Conservation (phyloP, 2,113 vertebrate genomes). For the Atherinomorus stipes region DNA sequence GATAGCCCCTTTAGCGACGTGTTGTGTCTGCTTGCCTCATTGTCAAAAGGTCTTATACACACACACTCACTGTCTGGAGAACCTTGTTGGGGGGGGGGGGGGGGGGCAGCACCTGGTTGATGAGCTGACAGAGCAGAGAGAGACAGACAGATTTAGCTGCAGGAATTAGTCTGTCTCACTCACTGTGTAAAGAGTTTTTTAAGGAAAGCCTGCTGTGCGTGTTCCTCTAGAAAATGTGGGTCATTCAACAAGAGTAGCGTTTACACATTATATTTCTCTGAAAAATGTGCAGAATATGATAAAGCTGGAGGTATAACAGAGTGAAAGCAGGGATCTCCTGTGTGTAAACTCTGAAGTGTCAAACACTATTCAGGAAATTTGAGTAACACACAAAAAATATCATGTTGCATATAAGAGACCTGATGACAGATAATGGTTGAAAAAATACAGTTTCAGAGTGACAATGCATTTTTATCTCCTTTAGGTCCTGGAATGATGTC, state of each 20-base stretch:
- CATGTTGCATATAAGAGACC: not conserved
- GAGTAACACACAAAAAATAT: not conserved
- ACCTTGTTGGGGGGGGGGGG: constrained; percentile 15
- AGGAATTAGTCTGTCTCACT: constrained; percentile 10
- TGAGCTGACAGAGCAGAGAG: constrained; percentile 31
- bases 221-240: not conserved
- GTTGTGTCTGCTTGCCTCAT: constrained; percentile 69
- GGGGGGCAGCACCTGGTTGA: constrained; percentile 24
- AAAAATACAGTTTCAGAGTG: not conserved
- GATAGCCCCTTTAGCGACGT: constrained; percentile 52
- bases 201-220: not conserved
- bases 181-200: not conserved
- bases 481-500: constrained; percentile 73
- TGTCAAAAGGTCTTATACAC: constrained; percentile 50
- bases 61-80: constrained; percentile 7
- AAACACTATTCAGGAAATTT: not conserved
- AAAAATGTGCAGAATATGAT: not conserved
- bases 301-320: not conserved
- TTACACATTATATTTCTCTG: not conserved
- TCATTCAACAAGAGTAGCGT: not conserved
- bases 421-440: not conserved
- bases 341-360: not conserved
- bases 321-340: not conserved
- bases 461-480: constrained; percentile 21
- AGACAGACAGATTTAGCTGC: constrained; percentile 29